Base-by-base conservation (phyloP, 2,113 vertebrate genomes). In the Amblyopsis rosae region DNA sequence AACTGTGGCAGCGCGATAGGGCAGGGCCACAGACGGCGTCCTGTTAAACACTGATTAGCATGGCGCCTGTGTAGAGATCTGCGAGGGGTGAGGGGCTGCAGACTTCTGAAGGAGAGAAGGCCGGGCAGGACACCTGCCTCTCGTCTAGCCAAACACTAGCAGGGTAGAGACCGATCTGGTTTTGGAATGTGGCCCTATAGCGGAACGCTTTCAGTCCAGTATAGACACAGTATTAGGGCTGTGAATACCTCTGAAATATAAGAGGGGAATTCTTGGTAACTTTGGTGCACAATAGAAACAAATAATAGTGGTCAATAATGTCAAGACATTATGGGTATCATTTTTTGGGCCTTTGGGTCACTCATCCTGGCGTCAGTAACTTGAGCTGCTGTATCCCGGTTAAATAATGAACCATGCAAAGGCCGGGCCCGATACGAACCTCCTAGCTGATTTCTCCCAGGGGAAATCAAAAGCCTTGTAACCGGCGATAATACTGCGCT, bases 401-500 rank as follows among this genome's bases (percentile, higher is more conserved):
- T 66, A 57, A 74, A 62, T 55, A 47, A 47, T 17, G 16, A 53
- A 45, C 62, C 62, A 56, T 54, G 32, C 62, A 26, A 2, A 1
- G 79, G 75, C 62, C 63, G 56, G 56, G 59, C 69, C 32, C 73
- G 57, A 55, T 67, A 67, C 76, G 74, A 87, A 85, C 79, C 90
- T 85, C 58, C 66, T 80, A 51, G 19, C 55, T n/a, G 50, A 81
- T 63, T 57, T 69, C 58, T 83, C 86, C 83, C 75, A 12, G 61
- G 88, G 86, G 89, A 92, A 91, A 88, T 88, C 56, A 85, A 72
- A 69, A 78, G 75, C 74, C 74, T 70, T 66, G 72, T 72, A 82
- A 86, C 75, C 69, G 70, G 73, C 48, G 53, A 75, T 88, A 88
- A 87, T 68, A 50, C 76, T 63, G 59, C 66, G 75, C 71, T 76